Evolutionary conservation across 2,888 invertebrate species (phyloP).

Genomic region (Synanthedon andrenaeformis): DNA sequence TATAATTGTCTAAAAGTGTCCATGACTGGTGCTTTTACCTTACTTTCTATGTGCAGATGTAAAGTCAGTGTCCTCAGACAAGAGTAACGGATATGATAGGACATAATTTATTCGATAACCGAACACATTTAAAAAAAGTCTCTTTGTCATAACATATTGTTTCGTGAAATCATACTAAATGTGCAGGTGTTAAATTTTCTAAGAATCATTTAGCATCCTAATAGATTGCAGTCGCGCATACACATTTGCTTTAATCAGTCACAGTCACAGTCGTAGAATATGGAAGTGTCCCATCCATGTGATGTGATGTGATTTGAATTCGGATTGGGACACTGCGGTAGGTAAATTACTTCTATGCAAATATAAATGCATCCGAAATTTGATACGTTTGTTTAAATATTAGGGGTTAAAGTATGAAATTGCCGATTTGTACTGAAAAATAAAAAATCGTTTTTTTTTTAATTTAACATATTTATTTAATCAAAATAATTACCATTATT

Average conservation of each 20-base stretch:
- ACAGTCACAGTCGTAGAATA: slow-evolving; percentile 12
- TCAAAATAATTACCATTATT: too few relatives aligned
- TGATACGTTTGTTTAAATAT: too few relatives aligned
- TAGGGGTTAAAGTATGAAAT: too few relatives aligned
- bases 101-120: neutral
- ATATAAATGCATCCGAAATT: too few relatives aligned
- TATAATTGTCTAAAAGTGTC: too few relatives aligned
- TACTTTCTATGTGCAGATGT: too few relatives aligned
- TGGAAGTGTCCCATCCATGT: slow-evolving; percentile 14
- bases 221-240: slow-evolving; percentile 31
- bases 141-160: neutral
- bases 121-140: neutral
- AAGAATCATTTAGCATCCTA: slow-evolving; percentile 49
- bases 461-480: too few relatives aligned
- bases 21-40: too few relatives aligned
- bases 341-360: slow-evolving; percentile 1
- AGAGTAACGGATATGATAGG: neutral
- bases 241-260: slow-evolving; percentile 28
- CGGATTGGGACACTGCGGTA: slow-evolving; percentile 4
- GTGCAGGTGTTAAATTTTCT: slow-evolving; percentile 33
- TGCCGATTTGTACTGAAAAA: too few relatives aligned
- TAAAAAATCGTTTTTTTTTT: too few relatives aligned
- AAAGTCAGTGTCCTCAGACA: too few relatives aligned
- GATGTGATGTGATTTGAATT: slow-evolving; percentile 26
- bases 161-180: neutral